Evolutionary conservation across 30 jellyfish, hydroid and myxozoan species (phyloP).

Genomic region (Cassiopea xamachana): DNA sequence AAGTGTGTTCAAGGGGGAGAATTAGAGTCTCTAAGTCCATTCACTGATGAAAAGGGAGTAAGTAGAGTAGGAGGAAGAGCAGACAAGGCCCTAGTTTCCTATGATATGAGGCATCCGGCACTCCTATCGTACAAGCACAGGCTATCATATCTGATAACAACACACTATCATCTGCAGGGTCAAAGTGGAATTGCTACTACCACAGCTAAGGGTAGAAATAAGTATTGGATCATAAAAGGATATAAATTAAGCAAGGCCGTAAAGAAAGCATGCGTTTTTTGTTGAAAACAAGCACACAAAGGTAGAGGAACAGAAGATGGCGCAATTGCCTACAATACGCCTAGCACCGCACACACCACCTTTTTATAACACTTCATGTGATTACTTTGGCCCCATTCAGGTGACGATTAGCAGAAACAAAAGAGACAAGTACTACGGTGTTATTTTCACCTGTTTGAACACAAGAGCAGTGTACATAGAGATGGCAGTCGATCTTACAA

Average conservation of each 20-base stretch:
- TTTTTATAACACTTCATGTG: slow-evolving; percentile 68
- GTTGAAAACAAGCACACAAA: slow-evolving; percentile 34
- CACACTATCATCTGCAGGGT: slow-evolving; percentile 52
- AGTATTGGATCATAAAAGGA: slow-evolving; percentile 60
- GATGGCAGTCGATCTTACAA: slow-evolving; percentile 60
- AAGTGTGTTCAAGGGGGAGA: slow-evolving; percentile 47
- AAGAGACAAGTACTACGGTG: slow-evolving; percentile 57
- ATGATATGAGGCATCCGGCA: slow-evolving; percentile 65
- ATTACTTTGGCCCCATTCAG: slow-evolving; percentile 61
- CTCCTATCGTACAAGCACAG: slow-evolving; percentile 53
- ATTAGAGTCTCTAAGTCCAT: slow-evolving; percentile 61
- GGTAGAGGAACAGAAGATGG: slow-evolving; percentile 66
- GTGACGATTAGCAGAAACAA: slow-evolving; percentile 62
- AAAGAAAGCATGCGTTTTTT: slow-evolving; percentile 40
- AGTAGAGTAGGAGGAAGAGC: slow-evolving; percentile 70
- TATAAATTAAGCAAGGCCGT: slow-evolving; percentile 55
- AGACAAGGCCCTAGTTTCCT: slow-evolving; percentile 51
- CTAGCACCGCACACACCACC: slow-evolving; percentile 68
- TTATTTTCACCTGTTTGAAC: slow-evolving; percentile 64
- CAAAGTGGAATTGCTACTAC: slow-evolving; percentile 68
- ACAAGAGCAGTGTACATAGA: slow-evolving; percentile 80
- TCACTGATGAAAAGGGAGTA: slow-evolving; percentile 14
- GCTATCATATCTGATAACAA: slow-evolving; percentile 36
- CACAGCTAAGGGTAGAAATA: slow-evolving; percentile 49
- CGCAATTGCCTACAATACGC: slow-evolving; percentile 48